Base-by-base conservation (phyloP, 2,113 vertebrate species). In the Nothocercus nigrocapillus region DNA sequence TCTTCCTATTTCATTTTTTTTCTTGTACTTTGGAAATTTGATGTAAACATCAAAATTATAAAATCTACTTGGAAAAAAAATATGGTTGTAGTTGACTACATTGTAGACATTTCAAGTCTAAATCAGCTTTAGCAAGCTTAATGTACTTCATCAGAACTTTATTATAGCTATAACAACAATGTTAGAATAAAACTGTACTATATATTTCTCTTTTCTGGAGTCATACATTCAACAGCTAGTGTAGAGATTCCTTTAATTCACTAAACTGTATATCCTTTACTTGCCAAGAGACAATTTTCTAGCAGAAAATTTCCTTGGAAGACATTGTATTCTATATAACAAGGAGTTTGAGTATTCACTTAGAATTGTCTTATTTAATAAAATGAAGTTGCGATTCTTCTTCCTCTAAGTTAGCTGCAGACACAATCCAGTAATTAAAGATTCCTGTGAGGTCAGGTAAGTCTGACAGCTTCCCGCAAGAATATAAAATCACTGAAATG, bases 111-210 rank as follows among this genome's bases (percentile, higher is more conserved):
- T 93, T 86, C 81, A 30, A 95, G 90, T 92, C 78, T 89, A 77
- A 78, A 82, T 85, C 83, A 93, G 94, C 88, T 83, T 93, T 85
- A 95, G 94, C 86, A 94, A 94, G 86, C 90, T 88, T 95, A 82
- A 59, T 92, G 92, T 95, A 91, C 66, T 68, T 93, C 61, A 87
- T 89, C 86, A 86, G 82, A 92, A 87, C 67, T 91, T 95, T 85
- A 85, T 91, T 89, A 96, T 81, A 96, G 74, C 74, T 94, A 97
- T 94, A 89, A 93, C 62, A 74, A 61, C 88, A 94, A 89, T 93
- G 88, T 87, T 94, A 94, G 92, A 94, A 97, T 95, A 95, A 96
- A 96, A 93, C 83, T 74, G 44, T 96, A 89, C 91, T 67, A 86
- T 84, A 59, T 24, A 11, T 85, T 90, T 94, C 66, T 86, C 77